These are phyloP conservation scores for Myiagra hebetior DNA, from an alignment of 2,113 vertebrate species.

Conservation along the genomic window DNA sequence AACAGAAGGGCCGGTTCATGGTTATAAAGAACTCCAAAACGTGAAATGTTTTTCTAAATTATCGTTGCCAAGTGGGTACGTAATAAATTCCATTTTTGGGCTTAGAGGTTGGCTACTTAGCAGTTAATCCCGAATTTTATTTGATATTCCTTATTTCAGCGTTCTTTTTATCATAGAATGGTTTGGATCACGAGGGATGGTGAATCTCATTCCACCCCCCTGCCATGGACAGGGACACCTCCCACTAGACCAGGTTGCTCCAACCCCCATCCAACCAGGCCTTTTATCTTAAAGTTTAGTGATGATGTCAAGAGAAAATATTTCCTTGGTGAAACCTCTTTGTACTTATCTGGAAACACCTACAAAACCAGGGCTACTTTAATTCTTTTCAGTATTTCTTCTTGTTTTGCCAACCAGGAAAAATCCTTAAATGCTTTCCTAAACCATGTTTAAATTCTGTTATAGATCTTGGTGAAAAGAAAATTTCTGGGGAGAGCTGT, in stretches of 20 bases:
- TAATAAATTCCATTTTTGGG: not conserved
- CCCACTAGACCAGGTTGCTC: not conserved
- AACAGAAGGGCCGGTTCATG: fast-evolving
- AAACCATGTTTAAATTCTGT: not conserved
- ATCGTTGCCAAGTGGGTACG: not conserved
- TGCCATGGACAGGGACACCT: not conserved
- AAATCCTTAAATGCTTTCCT: not conserved
- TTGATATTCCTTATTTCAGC: not conserved
- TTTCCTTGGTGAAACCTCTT: not conserved
- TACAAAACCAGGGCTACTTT: not conserved
- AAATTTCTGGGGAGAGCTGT: not conserved
- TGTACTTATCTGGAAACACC: not conserved
- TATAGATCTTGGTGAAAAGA: not conserved
- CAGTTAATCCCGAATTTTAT: not conserved
- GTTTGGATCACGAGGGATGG: not conserved
- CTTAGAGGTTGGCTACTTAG: not conserved
- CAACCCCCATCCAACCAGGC: not conserved
- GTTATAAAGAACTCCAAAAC: not conserved
- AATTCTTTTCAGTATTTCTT: not conserved
- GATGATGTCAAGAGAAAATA: not conserved
- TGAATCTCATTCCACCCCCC: not conserved
- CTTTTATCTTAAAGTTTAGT: not conserved
- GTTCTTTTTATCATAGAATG: not conserved
- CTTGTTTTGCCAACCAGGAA: not conserved
- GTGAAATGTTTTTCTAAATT: not conserved